These are phyloP conservation scores for Orthosia incerta DNA, from an alignment of 2,888 invertebrate species.

Conservation along the genomic window DNA sequence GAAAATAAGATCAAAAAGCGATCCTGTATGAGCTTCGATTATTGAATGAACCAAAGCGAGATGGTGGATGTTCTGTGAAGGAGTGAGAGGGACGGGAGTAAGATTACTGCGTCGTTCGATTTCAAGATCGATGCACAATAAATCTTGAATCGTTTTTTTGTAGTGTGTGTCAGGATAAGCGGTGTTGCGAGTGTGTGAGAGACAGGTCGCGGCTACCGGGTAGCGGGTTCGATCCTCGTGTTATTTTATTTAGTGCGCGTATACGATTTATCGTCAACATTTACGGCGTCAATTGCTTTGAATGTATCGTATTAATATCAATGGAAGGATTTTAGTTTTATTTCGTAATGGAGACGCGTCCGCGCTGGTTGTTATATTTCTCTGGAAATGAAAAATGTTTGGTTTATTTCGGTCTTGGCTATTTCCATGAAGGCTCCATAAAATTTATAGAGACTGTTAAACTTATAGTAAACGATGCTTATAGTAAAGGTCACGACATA, in stretches of 20 bases:
- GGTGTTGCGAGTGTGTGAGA: constrained; percentile 74
- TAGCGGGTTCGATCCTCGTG: constrained; percentile 75
- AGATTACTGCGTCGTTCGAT: constrained; percentile 77
- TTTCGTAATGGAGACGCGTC: constrained; percentile 63
- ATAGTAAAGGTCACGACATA: background rate
- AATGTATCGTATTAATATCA: constrained; percentile 77
- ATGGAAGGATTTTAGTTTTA: constrained; percentile 63
- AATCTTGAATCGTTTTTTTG: constrained; percentile 79
- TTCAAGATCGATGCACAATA: constrained; percentile 83
- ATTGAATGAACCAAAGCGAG: constrained; percentile 76
- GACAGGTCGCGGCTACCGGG: constrained; percentile 82
- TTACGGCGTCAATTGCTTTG: constrained; percentile 74
- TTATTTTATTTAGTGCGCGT: constrained; percentile 67
- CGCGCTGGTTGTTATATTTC: constrained; percentile 24
- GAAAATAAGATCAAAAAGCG: constrained; percentile 72
- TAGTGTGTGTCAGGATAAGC: constrained; percentile 73
- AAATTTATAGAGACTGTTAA: constrained; percentile 8
- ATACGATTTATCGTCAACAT: constrained; percentile 80
- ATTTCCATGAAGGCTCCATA: constrained; percentile 24
- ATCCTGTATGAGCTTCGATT: constrained; percentile 71
- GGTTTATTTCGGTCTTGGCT: constrained; percentile 21
- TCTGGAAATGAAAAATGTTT: constrained; percentile 38
- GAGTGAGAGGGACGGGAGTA: constrained; percentile 62
- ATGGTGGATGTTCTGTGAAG: constrained; percentile 30
- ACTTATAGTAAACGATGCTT: background rate